A percentile compares a stretch with the other conserved stretches of the same genome.
These are phyloP conservation scores for Ophthalmolycus amberensis DNA, from an alignment of 2,113 vertebrate species.

Conservation along the genomic window DNA sequence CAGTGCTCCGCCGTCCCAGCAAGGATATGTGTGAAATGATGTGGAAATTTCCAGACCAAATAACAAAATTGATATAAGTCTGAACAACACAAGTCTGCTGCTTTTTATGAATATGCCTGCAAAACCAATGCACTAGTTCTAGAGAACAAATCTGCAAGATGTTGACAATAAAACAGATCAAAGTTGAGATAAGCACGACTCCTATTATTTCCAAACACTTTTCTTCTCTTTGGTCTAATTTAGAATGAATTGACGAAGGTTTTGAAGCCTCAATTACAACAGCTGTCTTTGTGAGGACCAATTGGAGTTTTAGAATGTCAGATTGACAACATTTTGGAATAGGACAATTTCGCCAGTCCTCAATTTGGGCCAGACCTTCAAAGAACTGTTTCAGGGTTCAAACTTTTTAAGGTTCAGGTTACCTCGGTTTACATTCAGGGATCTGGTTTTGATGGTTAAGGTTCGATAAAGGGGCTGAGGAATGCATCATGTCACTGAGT, in stretches of 20 bases:
- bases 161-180: conserved; percentile 13
- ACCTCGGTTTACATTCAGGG: too few relatives aligned
- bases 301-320: not conserved
- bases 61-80: conserved; percentile 53
- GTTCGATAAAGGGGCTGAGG: too few relatives aligned
- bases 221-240: not conserved
- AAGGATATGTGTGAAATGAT: conserved; percentile 70
- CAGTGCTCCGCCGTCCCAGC: conserved; percentile 22
- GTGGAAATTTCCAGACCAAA: conserved; percentile 66
- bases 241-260: not conserved
- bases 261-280: not conserved
- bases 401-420: too few relatives aligned
- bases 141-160: not conserved
- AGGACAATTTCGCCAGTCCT: too few relatives aligned
- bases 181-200: conserved; percentile 13
- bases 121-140: not conserved
- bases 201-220: conserved; percentile 30
- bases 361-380: too few relatives aligned
- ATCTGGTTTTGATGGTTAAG: too few relatives aligned
- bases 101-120: conserved; percentile 29
- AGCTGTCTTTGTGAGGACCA: not conserved
- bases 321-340: too few relatives aligned
- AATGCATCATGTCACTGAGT: not conserved
- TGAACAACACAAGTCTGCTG: conserved; percentile 37
- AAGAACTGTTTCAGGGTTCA: too few relatives aligned